Conservation (phyloP, 2,888 invertebrate species). For the Vanessa cardui region DNA sequence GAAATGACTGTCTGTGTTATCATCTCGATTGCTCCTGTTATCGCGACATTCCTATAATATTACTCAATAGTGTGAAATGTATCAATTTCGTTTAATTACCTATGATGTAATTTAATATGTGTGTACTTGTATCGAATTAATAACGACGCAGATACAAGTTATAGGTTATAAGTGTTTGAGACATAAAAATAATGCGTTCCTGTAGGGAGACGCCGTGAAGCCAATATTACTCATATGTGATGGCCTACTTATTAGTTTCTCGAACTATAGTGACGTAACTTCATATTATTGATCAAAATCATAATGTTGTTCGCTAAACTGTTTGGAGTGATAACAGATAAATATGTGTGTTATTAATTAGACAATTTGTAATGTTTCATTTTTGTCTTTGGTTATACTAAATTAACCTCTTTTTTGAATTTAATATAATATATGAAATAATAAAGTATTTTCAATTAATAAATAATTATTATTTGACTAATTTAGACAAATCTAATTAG, state of each 20-base stretch:
- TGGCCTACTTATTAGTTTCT: slow-evolving; percentile 21
- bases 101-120: slow-evolving; percentile 13
- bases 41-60: slow-evolving; percentile 56
- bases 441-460: slow-evolving; percentile 2
- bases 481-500: slow-evolving; percentile 34
- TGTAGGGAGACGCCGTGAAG: slow-evolving; percentile 1
- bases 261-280: slow-evolving; percentile 1
- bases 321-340: background rate
- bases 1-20: slow-evolving; percentile 51
- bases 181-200: background rate
- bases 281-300: slow-evolving; percentile 6
- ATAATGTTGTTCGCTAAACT: background rate
- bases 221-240: slow-evolving; percentile 22
- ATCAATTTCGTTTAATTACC: slow-evolving; percentile 4
- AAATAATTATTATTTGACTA: slow-evolving; percentile 23
- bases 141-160: background rate
- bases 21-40: slow-evolving; percentile 64
- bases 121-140: background rate
- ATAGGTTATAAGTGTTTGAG: background rate
- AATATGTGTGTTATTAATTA: background rate
- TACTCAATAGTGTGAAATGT: slow-evolving; percentile 26
- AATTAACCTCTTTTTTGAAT: too few species aligned
- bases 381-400: too few species aligned
- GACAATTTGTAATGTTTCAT: too few species aligned
- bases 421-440: background rate